phyloP scores from a whole-genome alignment of 2,797 vertebrate species.

The Sebastes matsubarae region DNA sequence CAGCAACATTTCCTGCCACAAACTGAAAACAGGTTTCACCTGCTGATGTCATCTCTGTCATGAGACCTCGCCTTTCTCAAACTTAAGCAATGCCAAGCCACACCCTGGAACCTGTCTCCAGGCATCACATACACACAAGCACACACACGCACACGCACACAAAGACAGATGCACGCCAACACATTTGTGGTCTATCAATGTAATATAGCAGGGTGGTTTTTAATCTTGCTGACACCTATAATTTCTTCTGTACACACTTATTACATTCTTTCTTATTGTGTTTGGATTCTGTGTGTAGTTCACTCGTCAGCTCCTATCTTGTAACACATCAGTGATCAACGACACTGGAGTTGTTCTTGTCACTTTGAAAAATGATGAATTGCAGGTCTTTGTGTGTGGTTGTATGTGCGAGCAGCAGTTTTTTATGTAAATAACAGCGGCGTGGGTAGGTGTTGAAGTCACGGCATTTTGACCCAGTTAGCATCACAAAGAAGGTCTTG shows the following conservation, averaged over 20 bases:
- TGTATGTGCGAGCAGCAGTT: background rate
- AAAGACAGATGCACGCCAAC: background rate
- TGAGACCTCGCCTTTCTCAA: slow-evolving; percentile 54
- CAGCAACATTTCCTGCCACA: slow-evolving; percentile 70
- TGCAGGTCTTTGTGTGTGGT: background rate
- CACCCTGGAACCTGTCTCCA: slow-evolving; percentile 54
- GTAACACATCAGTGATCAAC: background rate
- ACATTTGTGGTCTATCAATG: background rate
- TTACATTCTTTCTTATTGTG: background rate
- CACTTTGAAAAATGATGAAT: background rate
- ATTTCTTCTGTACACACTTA: background rate
- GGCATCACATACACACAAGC: slow-evolving; percentile 12
- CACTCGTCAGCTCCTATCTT: background rate
- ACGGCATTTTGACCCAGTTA: slow-evolving; percentile 40
- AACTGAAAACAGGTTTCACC: slow-evolving; percentile 76
- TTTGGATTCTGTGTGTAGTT: background rate
- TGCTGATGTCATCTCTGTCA: slow-evolving; percentile 64
- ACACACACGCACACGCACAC: slow-evolving; percentile 1
- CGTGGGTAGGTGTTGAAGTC: slow-evolving; percentile 17
- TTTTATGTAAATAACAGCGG: background rate
- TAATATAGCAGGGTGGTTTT: background rate
- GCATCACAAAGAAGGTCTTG: slow-evolving; percentile 30
- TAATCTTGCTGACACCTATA: background rate
- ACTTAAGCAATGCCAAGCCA: slow-evolving; percentile 54
- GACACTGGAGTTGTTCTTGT: background rate